A percentile compares a stretch with the other conserved stretches of the same genome.
Evolutionary conservation across 23 tunicate species (phyloP).

Genomic region (Ascidia mentula): DNA sequence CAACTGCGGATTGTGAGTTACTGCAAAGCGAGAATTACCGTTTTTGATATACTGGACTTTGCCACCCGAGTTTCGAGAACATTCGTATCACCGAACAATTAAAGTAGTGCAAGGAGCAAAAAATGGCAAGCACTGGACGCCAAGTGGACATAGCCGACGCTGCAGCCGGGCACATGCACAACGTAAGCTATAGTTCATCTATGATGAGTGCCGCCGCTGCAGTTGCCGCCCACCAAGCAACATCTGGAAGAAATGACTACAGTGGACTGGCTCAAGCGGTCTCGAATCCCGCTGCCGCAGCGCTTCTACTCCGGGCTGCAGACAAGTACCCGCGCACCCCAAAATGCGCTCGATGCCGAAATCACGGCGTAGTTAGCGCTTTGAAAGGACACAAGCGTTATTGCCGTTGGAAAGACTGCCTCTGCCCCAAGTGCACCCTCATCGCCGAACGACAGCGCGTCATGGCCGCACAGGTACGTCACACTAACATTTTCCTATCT

Average conservation of each 20-base stretch:
- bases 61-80: neutral
- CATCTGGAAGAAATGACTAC: slow-evolving; percentile 32
- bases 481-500: neutral
- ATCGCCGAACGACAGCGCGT: slow-evolving; percentile 98
- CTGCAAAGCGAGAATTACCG: neutral
- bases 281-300: slow-evolving; percentile 63
- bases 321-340: slow-evolving; percentile 97
- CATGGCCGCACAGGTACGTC: slow-evolving; percentile 98
- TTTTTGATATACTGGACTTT: neutral
- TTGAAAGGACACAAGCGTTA: slow-evolving; percentile 97
- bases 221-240: neutral
- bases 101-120: neutral
- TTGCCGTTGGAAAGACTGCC: slow-evolving; percentile 98
- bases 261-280: slow-evolving; percentile 53
- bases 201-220: slow-evolving; percentile 4
- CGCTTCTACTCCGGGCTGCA: slow-evolving; percentile 57
- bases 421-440: slow-evolving; percentile 92
- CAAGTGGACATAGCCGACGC: slow-evolving; percentile 5
- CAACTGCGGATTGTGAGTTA: neutral
- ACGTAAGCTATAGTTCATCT: neutral
- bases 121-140: slow-evolving; percentile 2
- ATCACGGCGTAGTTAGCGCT: slow-evolving; percentile 95
- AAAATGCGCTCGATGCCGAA: slow-evolving; percentile 94
- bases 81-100: neutral
- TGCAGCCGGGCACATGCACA: slow-evolving; percentile 2